Conservation (phyloP, 1,140 invertebrate genomes). For the Meloidogyne floridensis region DNA sequence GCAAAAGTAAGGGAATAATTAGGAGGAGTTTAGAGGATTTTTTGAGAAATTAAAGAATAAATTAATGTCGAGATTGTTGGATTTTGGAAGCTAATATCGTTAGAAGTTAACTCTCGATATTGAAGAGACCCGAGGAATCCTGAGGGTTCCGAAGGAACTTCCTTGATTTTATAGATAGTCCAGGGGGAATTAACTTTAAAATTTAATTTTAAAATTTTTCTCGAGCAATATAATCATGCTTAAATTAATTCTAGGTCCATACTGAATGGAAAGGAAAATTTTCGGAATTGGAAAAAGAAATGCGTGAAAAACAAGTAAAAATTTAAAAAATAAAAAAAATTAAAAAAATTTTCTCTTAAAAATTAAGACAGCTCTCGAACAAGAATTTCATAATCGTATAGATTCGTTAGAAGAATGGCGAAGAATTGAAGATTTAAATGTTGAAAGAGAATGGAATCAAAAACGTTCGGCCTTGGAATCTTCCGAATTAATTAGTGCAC, state of each 20-base stretch:
- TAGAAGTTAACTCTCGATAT: too few species aligned
- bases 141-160: too few species aligned
- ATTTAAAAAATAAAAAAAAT: neutral
- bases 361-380: constrained; percentile 7
- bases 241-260: neutral
- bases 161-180: too few species aligned
- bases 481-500: constrained; percentile 10
- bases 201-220: neutral
- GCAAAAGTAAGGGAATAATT: neutral
- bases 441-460: constrained; percentile 30
- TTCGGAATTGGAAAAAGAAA: constrained; percentile 28
- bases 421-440: constrained; percentile 11
- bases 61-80: too few species aligned
- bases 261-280: constrained; percentile 22
- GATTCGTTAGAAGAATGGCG: constrained; percentile 24
- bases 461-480: constrained; percentile 27
- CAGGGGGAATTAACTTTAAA: too few species aligned
- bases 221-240: neutral
- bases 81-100: too few species aligned
- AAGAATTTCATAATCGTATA: constrained; percentile 21
- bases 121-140: too few species aligned
- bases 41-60: too few species aligned
- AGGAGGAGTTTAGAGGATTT: too few species aligned
- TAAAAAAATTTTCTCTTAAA: neutral
- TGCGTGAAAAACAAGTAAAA: constrained; percentile 18